Conservation (phyloP, 2,888 invertebrate species). For the Neuroscelio doddi region DNA sequence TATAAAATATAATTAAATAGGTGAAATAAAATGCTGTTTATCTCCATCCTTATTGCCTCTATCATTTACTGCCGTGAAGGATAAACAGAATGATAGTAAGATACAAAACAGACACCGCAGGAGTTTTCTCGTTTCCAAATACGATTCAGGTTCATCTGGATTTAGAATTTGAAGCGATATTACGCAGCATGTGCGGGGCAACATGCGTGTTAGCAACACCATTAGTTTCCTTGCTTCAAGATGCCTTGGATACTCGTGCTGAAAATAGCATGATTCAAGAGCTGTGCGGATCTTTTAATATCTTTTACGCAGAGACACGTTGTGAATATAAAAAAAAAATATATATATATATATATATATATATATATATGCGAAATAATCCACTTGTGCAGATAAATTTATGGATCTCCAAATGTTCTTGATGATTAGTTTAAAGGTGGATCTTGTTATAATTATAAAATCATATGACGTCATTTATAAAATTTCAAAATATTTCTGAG, state of each 20-base stretch:
- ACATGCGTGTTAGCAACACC: slow-evolving; percentile 40
- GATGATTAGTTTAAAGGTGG: no score
- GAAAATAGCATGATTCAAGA: slow-evolving; percentile 54
- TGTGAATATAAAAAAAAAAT: no score
- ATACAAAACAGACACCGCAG: slow-evolving; percentile 35
- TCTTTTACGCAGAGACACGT: slow-evolving; percentile 43
- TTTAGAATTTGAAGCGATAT: slow-evolving; percentile 46
- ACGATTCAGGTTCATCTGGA: slow-evolving; percentile 50
- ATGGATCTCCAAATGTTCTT: no score
- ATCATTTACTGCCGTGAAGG: slow-evolving; percentile 21
- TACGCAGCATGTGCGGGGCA: slow-evolving; percentile 33
- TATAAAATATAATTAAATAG: not conserved
- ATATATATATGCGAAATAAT: slow-evolving; percentile 30
- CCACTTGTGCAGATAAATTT: no score
- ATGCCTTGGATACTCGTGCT: slow-evolving; percentile 30
- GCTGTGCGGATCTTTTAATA: slow-evolving; percentile 55
- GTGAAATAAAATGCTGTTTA: not conserved
- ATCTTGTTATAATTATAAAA: no score
- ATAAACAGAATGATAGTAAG: slow-evolving; percentile 28
- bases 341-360: no score
- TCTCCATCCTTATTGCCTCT: not conserved
- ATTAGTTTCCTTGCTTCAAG: slow-evolving; percentile 32
- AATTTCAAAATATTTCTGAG: no score
- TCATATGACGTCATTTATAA: no score
- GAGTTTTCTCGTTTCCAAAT: slow-evolving; percentile 49